Evolutionary conservation across 2,113 vertebrate genomes (phyloP).

Genomic region (Macrotis lagotis): DNA sequence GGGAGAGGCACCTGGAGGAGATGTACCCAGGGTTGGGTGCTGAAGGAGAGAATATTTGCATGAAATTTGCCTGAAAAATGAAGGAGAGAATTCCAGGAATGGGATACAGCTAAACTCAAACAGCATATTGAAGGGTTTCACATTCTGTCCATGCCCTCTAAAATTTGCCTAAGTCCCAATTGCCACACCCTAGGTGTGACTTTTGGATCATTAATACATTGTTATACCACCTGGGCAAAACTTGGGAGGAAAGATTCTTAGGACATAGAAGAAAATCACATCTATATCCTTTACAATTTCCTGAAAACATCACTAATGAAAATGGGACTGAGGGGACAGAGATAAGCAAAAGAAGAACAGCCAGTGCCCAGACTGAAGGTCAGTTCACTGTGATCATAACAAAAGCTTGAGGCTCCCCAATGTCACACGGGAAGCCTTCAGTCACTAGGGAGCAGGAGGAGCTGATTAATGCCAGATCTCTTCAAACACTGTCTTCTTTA

Average conservation of each 20-base stretch:
- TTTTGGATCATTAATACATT: not conserved
- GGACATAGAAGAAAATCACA: not conserved
- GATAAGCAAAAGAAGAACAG: constrained; percentile 10
- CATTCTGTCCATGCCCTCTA: not conserved
- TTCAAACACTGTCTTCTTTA: constrained; percentile 74
- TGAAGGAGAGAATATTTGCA: too few relatives aligned
- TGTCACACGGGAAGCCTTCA: constrained; percentile 28
- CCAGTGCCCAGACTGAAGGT: constrained; percentile 13
- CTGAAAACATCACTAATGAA: constrained; percentile 50
- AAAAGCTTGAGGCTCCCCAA: constrained; percentile 40
- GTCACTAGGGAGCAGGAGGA: constrained; percentile 48
- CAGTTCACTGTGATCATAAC: not conserved
- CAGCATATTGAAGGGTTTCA: not conserved
- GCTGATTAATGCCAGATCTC: constrained; percentile 38
- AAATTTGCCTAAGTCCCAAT: not conserved
- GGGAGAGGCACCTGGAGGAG: too few relatives aligned
- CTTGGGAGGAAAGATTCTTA: not conserved
- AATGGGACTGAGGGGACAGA: not conserved
- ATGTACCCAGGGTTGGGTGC: too few relatives aligned
- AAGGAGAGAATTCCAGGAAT: too few relatives aligned
- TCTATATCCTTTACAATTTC: not conserved
- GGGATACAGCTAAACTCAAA: not conserved
- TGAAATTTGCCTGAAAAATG: too few relatives aligned
- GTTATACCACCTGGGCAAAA: not conserved
- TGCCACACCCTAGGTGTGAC: not conserved